A percentile compares a stretch with the other conserved stretches of the same genome.
These are phyloP conservation scores for Montipora efflorescens DNA, from an alignment of 64 coral and sea anemone genomes.

Conservation along the genomic window DNA sequence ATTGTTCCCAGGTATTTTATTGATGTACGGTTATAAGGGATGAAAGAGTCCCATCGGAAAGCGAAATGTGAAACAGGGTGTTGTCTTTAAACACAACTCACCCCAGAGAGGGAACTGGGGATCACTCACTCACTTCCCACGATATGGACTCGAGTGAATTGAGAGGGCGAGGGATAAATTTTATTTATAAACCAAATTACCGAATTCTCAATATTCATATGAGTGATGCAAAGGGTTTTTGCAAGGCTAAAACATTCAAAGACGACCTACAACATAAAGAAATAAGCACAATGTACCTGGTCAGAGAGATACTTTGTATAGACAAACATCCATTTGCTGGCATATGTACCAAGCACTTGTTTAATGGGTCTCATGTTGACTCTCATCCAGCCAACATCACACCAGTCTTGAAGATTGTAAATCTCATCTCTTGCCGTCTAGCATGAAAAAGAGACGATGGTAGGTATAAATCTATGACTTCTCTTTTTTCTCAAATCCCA, in stretches of 20 bases:
- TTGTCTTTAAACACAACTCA: no score
- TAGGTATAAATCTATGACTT: not conserved
- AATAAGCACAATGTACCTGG: constrained; percentile 42
- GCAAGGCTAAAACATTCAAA: no score
- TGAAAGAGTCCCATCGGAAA: no score
- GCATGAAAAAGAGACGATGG: not conserved
- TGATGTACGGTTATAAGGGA: no score
- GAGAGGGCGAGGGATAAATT: no score
- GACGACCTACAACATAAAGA: no score
- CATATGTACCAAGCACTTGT: constrained; percentile 88
- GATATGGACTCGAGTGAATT: no score
- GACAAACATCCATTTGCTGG: constrained; percentile 99
- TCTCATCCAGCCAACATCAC: constrained; percentile 95
- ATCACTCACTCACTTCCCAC: no score
- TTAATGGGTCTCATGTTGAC: constrained; percentile 99
- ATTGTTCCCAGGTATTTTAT: no score
- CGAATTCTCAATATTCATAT: not conserved
- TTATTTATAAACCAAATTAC: no score
- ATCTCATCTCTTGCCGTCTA: constrained; percentile 97
- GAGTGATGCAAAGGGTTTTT: not conserved
- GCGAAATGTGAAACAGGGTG: no score
- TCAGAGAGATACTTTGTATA: constrained; percentile 98
- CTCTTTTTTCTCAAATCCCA: not conserved
- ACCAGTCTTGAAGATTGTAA: constrained; percentile 85
- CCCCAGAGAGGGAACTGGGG: no score